A percentile compares a stretch with the other conserved stretches of the same genome.
Evolutionary conservation across 2,888 invertebrate genomes (phyloP).

Genomic region (Petrophora chlorosata): DNA sequence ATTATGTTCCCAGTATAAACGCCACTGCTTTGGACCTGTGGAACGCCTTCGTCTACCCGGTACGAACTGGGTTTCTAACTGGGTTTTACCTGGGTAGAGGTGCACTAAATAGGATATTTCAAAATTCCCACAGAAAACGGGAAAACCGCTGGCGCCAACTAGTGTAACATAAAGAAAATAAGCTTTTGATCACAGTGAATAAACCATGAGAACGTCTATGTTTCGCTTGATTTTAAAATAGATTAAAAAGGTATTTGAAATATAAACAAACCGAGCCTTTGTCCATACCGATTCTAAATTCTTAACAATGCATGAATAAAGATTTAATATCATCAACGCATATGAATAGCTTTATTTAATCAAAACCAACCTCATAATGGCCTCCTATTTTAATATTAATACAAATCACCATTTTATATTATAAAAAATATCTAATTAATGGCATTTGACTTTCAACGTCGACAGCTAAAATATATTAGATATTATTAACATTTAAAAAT

Average conservation of each 20-base stretch:
- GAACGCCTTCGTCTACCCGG: constrained; percentile 87
- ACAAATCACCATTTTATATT: constrained; percentile 37
- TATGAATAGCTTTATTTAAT: constrained; percentile 54
- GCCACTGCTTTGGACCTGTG: constrained; percentile 87
- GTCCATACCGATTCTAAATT: constrained; percentile 4
- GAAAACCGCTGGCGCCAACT: no score
- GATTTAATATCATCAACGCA: constrained; percentile 51
- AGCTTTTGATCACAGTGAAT: no score
- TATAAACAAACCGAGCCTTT: no score
- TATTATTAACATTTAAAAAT: constrained; percentile 18
- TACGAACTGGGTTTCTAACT: constrained; percentile 72
- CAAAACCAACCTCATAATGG: constrained; percentile 37
- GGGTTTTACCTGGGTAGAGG: constrained; percentile 43
- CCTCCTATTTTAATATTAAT: constrained; percentile 45
- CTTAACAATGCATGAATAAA: constrained; percentile 28
- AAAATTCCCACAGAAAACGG: no score
- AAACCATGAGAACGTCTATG: no score
- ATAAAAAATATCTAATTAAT: constrained; percentile 33
- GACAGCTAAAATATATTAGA: constrained; percentile 8
- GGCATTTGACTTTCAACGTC: constrained; percentile 25
- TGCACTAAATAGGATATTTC: no score
- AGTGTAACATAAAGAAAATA: no score
- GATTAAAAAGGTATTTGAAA: no score
- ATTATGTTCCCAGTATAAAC: no score
- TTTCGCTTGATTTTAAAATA: no score